Percentiles rank a stretch among this genome's conserved stretches.
These are phyloP conservation scores for Elachura formosa DNA, from an alignment of 2,113 vertebrate species.

Conservation along the genomic window DNA sequence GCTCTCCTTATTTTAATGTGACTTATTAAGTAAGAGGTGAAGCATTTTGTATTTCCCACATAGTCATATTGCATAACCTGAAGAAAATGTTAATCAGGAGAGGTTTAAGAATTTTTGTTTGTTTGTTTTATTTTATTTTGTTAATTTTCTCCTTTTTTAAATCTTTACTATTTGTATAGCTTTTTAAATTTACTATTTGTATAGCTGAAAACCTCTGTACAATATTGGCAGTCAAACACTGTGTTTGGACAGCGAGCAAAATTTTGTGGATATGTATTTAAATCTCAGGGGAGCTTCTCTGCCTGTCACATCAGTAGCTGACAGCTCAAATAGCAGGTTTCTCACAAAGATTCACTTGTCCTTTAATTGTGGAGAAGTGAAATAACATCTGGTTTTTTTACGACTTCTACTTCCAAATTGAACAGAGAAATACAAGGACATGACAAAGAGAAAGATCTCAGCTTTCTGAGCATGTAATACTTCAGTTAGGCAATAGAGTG, in stretches of 20 bases:
- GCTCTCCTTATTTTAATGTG: not conserved
- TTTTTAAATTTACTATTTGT: not conserved
- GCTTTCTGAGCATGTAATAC: not conserved
- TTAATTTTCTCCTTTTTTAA: rapidly evolving
- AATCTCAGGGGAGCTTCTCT: not conserved
- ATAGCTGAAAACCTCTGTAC: not conserved
- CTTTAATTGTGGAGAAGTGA: not conserved
- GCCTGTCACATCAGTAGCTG: not conserved
- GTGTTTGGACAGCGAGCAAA: not conserved
- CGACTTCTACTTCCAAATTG: not conserved
- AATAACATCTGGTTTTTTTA: not conserved
- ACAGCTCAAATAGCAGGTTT: not conserved
- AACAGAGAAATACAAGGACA: not conserved
- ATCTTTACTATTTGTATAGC: not conserved
- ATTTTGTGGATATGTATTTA: not conserved
- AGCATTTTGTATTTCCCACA: not conserved
- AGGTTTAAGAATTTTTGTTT: not conserved
- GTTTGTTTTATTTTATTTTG: not conserved
- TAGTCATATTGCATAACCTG: not conserved
- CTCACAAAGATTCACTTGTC: not conserved
- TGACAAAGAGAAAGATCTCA: not conserved
- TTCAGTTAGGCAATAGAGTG: not conserved
- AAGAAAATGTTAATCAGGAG: not conserved
- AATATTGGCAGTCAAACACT: not conserved
- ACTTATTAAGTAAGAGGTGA: not conserved